Evolutionary conservation across 2,797 vertebrate species (phyloP).

Genomic region (Triplophysa yarkandensis): DNA sequence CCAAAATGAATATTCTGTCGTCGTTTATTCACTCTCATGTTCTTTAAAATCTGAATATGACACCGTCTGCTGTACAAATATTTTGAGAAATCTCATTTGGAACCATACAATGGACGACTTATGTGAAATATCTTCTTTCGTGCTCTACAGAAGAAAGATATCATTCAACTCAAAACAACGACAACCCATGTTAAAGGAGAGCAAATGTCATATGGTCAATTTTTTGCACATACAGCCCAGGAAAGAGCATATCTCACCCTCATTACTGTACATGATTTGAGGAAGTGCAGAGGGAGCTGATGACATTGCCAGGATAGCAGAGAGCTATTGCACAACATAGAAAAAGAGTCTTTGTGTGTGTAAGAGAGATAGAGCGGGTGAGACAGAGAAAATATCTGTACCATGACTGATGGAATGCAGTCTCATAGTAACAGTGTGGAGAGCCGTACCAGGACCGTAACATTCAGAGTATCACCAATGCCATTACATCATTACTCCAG

Average conservation of each 20-base stretch:
- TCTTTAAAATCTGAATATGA: no score
- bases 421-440: constrained; percentile 38
- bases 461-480: constrained; percentile 47
- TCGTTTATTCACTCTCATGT: no score
- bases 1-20: no score
- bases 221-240: constrained; percentile 20
- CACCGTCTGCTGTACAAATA: no score
- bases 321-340: constrained; percentile 30
- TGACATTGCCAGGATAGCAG: constrained; percentile 31
- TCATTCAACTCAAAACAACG: no score
- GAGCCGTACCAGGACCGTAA: constrained; percentile 49
- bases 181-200: no score
- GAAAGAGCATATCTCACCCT: constrained; percentile 17
- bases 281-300: constrained; percentile 40
- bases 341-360: constrained; percentile 21
- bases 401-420: constrained; percentile 49
- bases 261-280: constrained; percentile 38
- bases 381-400: constrained; percentile 17
- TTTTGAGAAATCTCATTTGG: no score
- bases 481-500: constrained; percentile 46
- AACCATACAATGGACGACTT: no score
- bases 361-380: constrained; percentile 17
- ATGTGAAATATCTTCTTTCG: no score
- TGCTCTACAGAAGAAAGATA: no score
- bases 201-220: no score